Conservation (phyloP, 2,797 vertebrate genomes). For the Gymnodraco acuticeps region DNA sequence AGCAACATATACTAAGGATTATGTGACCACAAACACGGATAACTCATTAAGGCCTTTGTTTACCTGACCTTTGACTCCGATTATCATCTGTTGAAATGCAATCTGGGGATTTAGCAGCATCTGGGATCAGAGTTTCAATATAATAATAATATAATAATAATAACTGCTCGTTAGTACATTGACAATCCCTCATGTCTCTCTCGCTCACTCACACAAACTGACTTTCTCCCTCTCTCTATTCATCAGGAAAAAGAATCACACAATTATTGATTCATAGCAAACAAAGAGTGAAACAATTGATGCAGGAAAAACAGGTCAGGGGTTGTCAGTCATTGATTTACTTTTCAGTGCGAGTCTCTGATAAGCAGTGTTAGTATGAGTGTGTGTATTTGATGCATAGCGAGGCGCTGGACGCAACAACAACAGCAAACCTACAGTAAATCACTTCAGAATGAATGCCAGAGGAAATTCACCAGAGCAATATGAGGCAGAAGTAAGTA, state of each 20-base stretch:
- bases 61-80: slow-evolving; percentile 44
- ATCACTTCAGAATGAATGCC: slow-evolving; percentile 50
- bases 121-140: slow-evolving; percentile 21
- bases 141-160: too few relatives aligned
- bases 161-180: slow-evolving; percentile 37
- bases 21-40: slow-evolving; percentile 45
- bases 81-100: slow-evolving; percentile 35
- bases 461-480: slow-evolving; percentile 37
- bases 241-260: slow-evolving; percentile 34
- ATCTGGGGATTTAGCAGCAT: slow-evolving; percentile 1
- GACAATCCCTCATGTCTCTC: slow-evolving; percentile 10
- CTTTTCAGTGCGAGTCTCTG: slow-evolving; percentile 43
- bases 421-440: slow-evolving; percentile 37
- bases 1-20: slow-evolving; percentile 44
- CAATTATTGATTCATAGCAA: slow-evolving; percentile 48
- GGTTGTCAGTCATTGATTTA: slow-evolving; percentile 57
- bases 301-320: slow-evolving; percentile 33
- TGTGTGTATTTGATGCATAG: slow-evolving; percentile 19
- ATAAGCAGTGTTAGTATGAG: slow-evolving; percentile 36
- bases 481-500: slow-evolving; percentile 32
- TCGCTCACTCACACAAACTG: not conserved
- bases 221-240: slow-evolving; percentile 8
- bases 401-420: slow-evolving; percentile 3
- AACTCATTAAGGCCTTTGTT: slow-evolving; percentile 36
- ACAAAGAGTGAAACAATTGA: slow-evolving; percentile 55